Base-by-base conservation (phyloP, 2,888 invertebrate genomes). In the Leucoma salicis region DNA sequence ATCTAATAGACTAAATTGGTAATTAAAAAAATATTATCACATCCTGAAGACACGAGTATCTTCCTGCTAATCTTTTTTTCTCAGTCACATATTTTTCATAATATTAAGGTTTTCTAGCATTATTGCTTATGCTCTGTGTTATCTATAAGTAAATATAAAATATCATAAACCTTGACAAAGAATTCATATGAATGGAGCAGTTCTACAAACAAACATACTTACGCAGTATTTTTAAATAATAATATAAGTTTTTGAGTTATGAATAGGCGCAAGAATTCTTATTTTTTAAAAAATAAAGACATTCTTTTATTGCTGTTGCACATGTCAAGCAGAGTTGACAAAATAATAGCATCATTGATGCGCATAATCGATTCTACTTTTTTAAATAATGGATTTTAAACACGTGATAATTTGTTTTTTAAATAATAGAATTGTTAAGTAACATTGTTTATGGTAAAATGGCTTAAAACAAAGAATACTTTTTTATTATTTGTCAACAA, bases 251-350 rank as follows among this genome's bases (percentile, higher is more conserved):
- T 27, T 27, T 10, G n/a, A 27, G n/a, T 27, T 27, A n/a, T 53
- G 47, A 56, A 37, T 24, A 36, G 40, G 43, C 35, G 53, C 57
- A 49, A 10, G 49, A 48, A 16, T 21, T 25, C 1, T 16, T 39
- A 31, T 42, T 49, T 60, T 56, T 41, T 53, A 25, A 10, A 7
- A 14, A 44, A 28, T 41, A 59, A 63, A 60, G 59, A 31, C 52
- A 53, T 58, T 59, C 49, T 33, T 41, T 7, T 24, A 28, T 43
- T 43, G 49, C 42, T 14, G 6, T 34, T 34, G 32, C 31, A 39
- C 35, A 42, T 35, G 53, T 53, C 46, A 15, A 24, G 25, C 53
- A 57, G 42, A 21, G 32, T 40, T 54, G 32, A 33, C 12, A 21
- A 31, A 28, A 15, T 10, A 36, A 28, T 11, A n/a, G 14, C 3